Evolutionary conservation across 2,113 vertebrate species (phyloP), one percentile per base, ranked within the genome.

Genomic region (Pyrgilauda ruficollis): DNA sequence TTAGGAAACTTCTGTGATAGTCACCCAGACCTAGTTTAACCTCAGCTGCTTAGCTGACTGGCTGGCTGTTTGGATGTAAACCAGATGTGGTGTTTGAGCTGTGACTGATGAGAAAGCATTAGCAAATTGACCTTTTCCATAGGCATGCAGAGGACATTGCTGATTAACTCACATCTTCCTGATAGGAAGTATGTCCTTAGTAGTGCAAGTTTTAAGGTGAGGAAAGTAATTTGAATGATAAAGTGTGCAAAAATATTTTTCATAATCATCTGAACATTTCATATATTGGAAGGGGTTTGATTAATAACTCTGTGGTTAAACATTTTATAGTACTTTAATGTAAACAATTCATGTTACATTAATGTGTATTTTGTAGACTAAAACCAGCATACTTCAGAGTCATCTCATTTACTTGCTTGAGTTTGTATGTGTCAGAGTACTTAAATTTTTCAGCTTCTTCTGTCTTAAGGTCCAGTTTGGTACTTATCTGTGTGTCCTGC

Each of bases 391-490:
- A 30, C 43, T 89, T 86, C 74, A 77, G 47, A 58, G 35, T 94
- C 43, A 26, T 69, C n/a, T 50, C 43, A 46, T 86, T 91, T 93
- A 46, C 85, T 94, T 94, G 63, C 61, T 72, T 70, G 70, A 89
- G 59, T 94, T 86, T 76, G 17, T 75, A 21, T 39, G 21, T 95
- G 53, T 84, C 62, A 73, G 21, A 87, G 18, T 49, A 53, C 55
- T 96, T 95, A 66, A 79, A 82, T 84, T 96, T 92, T 84, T 58
- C 75, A 87, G 37, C 41, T 92, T 87, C 68, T 82, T 93, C 72
- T 61, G 22, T 86, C 28, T 69, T 85, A 75, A 67, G 64, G 47
- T 93, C 92, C 28, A 69, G 20, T 90, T 89, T 94, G 37, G 52
- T 79, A 41, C 69, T 96, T 77, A 90, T 52, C 58, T 95, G 31